A percentile compares a stretch with the other conserved stretches of the same genome.
Conservation (phyloP, 2,113 vertebrate species). For the Plecturocebus donacophilus region DNA sequence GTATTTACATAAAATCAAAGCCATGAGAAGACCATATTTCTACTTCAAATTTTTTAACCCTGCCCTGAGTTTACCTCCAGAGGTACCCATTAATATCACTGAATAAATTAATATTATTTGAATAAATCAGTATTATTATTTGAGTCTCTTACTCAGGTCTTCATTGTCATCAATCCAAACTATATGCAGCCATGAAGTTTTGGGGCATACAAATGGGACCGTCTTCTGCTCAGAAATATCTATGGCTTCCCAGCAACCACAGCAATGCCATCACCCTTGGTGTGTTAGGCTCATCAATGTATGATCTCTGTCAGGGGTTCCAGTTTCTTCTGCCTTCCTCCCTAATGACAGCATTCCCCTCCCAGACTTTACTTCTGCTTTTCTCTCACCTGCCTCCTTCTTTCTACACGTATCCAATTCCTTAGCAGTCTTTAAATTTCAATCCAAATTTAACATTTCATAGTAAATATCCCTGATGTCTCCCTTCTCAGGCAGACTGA, state of each 20-base stretch:
- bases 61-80: neutral
- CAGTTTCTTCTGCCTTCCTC: fast-evolving
- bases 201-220: neutral
- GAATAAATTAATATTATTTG: neutral
- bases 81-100: neutral
- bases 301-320: neutral
- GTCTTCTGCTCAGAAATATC: neutral
- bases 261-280: too few species aligned
- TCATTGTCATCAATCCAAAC: neutral
- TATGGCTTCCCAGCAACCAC: fast-evolving
- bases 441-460: neutral
- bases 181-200: neutral
- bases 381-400: neutral
- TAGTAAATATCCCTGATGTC: neutral
- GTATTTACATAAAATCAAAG: neutral
- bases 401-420: neutral
- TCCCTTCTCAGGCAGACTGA: neutral
- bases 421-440: neutral
- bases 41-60: neutral
- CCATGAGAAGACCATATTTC: neutral
- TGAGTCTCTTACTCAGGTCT: neutral
- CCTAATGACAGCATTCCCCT: neutral
- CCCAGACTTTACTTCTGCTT: neutral
- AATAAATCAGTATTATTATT: too few species aligned
- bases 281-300: fast-evolving